These are phyloP conservation scores for Ferdinandea cuprea DNA, from an alignment of 2,888 invertebrate genomes.

Conservation along the genomic window DNA sequence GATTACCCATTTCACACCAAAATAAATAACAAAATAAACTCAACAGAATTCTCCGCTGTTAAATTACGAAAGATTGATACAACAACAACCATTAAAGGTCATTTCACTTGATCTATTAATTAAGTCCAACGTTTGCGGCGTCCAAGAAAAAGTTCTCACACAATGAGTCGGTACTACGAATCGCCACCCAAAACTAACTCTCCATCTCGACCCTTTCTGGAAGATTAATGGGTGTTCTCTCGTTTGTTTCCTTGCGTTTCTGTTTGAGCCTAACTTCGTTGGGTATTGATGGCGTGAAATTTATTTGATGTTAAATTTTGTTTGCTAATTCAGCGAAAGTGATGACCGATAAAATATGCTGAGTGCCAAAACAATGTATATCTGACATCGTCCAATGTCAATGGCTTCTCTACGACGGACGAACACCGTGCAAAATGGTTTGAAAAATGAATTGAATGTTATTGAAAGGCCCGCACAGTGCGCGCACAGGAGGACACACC, in stretches of 20 bases:
- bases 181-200: not conserved
- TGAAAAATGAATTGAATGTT: constrained; percentile 25
- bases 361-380: constrained; percentile 13
- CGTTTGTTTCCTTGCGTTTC: not conserved
- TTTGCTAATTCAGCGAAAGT: constrained; percentile 37
- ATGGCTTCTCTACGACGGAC: constrained; percentile 6
- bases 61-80: constrained; percentile 58
- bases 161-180: not conserved
- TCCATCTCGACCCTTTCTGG: constrained; percentile 22
- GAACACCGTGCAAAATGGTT: constrained; percentile 21
- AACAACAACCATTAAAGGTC: constrained; percentile 58
- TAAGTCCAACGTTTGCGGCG: constrained; percentile 24
- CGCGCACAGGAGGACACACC: constrained; percentile 20
- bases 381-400: constrained; percentile 38
- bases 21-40: constrained; percentile 25
- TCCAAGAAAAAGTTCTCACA: constrained; percentile 46
- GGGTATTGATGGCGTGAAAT: constrained; percentile 20
- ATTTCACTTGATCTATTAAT: constrained; percentile 69
- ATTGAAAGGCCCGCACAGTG: constrained; percentile 4
- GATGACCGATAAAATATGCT: not conserved
- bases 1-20: constrained; percentile 21
- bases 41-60: constrained; percentile 15
- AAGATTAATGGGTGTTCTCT: constrained; percentile 10
- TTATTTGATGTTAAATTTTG: constrained; percentile 25
- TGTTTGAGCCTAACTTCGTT: not conserved